phyloP scores from a whole-genome alignment of 2,797 vertebrate genomes.

The Eurystomus glaucurus region DNA sequence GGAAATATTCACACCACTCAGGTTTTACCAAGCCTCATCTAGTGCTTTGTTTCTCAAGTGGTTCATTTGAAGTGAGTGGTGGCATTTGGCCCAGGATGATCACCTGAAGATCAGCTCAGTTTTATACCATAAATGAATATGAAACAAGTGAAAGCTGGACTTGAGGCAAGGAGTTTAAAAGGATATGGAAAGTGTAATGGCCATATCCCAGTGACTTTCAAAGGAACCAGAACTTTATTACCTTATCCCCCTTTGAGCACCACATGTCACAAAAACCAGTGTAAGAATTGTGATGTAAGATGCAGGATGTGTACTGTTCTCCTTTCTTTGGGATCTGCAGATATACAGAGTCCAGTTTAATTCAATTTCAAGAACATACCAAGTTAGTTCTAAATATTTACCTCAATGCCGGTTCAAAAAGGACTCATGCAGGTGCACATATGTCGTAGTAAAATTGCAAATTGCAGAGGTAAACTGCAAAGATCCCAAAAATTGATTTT shows the following conservation, averaged over 20 bases:
- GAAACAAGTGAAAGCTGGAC: background rate
- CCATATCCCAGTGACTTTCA: background rate
- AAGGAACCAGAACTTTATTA: background rate
- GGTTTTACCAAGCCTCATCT: background rate
- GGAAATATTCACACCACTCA: background rate
- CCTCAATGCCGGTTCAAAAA: background rate
- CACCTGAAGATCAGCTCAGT: background rate
- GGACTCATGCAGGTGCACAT: accelerated
- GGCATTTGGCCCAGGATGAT: background rate
- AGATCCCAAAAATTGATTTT: background rate
- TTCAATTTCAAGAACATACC: background rate
- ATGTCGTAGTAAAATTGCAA: background rate
- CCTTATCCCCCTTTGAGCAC: background rate
- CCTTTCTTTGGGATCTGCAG: background rate
- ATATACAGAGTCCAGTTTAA: background rate
- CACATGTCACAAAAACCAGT: background rate
- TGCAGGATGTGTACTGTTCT: background rate
- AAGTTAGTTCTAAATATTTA: background rate
- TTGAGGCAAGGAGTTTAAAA: background rate
- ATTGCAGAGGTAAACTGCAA: background rate
- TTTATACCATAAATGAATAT: background rate
- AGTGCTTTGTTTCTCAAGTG: background rate
- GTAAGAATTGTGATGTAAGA: background rate
- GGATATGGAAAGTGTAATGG: background rate
- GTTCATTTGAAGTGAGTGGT: background rate